Conservation (phyloP, 30 jellyfish, hydroid and myxozoan genomes). For the Phacellophora camtschatica region DNA sequence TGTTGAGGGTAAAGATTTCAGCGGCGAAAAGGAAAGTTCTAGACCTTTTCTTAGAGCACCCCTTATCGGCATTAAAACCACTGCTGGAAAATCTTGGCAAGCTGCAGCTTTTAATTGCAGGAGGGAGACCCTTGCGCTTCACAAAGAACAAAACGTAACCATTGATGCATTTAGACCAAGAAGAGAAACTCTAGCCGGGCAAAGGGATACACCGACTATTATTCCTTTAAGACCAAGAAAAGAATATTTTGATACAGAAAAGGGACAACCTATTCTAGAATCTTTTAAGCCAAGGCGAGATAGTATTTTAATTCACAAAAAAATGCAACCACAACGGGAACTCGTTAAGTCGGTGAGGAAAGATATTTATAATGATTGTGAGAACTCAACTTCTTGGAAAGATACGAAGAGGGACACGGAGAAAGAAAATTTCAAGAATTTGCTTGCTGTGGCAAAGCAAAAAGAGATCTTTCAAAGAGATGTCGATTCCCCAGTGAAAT, state of each 20-base stretch:
- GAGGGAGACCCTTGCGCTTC: conserved; percentile 50
- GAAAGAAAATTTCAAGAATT: neutral
- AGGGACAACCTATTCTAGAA: conserved; percentile 60
- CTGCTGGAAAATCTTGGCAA: conserved; percentile 5
- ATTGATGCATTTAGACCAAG: conserved; percentile 65
- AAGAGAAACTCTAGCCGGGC: conserved; percentile 51
- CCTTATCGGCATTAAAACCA: conserved; percentile 33
- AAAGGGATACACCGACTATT: conserved; percentile 24
- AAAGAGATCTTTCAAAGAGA: neutral
- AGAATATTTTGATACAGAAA: conserved; percentile 12
- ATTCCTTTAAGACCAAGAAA: conserved; percentile 52
- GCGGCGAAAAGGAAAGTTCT: neutral
- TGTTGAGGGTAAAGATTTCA: neutral
- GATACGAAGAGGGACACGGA: neutral
- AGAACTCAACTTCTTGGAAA: neutral
- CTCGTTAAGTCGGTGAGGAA: conserved; percentile 36
- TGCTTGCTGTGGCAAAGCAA: neutral
- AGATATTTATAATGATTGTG: conserved; percentile 43
- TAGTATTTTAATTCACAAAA: conserved; percentile 52
- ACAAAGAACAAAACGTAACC: conserved; percentile 20
- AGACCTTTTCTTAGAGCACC: conserved; percentile 67
- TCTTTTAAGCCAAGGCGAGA: conserved; percentile 63
- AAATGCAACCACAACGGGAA: conserved; percentile 42
- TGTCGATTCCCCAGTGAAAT: conserved; percentile 35
- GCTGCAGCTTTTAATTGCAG: conserved; percentile 10